Base-by-base conservation (phyloP, 2,888 invertebrate species). In the Laothoe populi region DNA sequence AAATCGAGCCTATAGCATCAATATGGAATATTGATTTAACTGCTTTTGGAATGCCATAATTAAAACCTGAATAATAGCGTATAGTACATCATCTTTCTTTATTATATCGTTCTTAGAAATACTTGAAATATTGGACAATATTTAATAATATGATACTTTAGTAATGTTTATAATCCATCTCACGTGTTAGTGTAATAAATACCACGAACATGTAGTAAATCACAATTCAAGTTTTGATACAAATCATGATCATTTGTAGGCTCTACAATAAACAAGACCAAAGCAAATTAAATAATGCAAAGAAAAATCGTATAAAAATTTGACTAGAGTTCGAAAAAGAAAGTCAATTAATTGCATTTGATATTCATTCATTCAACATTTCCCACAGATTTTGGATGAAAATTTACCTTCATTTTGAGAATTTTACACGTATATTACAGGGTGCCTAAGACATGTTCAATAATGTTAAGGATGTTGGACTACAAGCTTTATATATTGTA, bases 41-140 rank as follows among this genome's bases (percentile, higher is more conserved):
- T 53, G 53, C 53, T 53, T 35, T 53, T 53, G 35, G 53, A 53
- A 53, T 53, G 53, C 53, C 53, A 53, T 53, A 53, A 53, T 53
- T 11, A 35, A 53, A 53, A 53, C 53, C 53, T 53, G 53, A 53
- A 49, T 13, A 53, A 53, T 53, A 53, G 53, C 31, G 31, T 31
- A 31, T 35, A 53, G 53, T 35, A 19, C 35, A n/a, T 53, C n/a
- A 11, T 16, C 10, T 35, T 31, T 31, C 48, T 48, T 48, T 35
- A 35, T 19, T 11, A 35, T 53, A 16, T 53, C 53, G 19, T 31
- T 53, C 21, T 11, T 53, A 53, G 35, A 10, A n/a, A 35, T 53
- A 53, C 10, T 16, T 35, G 31, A 53, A 53, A 31, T 35, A 21
- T 53, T 35, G 31, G 35, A 53, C 35, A 53, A 53, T 53, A 49